Conservation (phyloP, 2,888 invertebrate species). For the Chironomus tentans region DNA sequence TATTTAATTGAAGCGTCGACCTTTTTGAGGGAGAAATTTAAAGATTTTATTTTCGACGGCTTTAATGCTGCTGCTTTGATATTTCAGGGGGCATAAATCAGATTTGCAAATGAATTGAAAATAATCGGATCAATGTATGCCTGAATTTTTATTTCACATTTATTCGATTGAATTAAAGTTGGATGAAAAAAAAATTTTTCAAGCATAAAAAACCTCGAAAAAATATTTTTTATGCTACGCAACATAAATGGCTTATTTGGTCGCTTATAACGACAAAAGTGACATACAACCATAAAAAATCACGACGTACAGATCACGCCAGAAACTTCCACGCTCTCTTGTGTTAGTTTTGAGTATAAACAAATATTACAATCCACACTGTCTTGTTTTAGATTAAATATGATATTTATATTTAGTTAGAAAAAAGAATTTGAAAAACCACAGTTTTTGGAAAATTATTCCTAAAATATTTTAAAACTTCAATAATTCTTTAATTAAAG, state of each 20-base stretch:
- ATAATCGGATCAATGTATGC: constrained; percentile 1
- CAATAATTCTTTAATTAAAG: too few relatives aligned
- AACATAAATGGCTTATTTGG: neutral
- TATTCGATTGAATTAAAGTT: neutral
- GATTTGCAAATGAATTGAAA: constrained; percentile 10
- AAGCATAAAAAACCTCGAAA: neutral
- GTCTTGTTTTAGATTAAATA: too few relatives aligned
- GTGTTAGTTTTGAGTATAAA: too few relatives aligned
- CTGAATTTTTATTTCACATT: neutral
- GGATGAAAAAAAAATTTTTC: neutral
- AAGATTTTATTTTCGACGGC: neutral
- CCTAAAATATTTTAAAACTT: too few relatives aligned
- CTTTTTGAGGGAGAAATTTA: neutral
- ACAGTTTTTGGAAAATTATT: too few relatives aligned
- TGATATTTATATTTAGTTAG: too few relatives aligned
- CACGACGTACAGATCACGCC: too few relatives aligned
- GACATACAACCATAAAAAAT: constrained; percentile 13
- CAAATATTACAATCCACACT: too few relatives aligned
- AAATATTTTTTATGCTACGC: neutral
- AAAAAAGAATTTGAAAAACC: too few relatives aligned
- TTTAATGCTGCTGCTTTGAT: neutral
- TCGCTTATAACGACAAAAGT: constrained; percentile 3
- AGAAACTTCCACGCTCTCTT: too few relatives aligned
- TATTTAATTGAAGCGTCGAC: neutral
- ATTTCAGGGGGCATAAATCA: neutral